Evolutionary conservation across 2,888 invertebrate species (phyloP).

Genomic region (Vesta saturnalis): DNA sequence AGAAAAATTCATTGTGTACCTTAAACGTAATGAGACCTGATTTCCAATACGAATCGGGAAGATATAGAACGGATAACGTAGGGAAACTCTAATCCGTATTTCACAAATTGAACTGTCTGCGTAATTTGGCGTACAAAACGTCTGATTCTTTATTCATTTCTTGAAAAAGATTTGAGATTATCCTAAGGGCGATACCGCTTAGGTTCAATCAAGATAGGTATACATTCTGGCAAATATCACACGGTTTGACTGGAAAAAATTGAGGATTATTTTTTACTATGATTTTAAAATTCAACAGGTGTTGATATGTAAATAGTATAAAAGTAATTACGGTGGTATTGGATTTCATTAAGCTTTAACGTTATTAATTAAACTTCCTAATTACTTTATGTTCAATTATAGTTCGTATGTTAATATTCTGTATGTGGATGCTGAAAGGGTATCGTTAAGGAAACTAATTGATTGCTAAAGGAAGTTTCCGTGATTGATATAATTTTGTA

Average conservation of each 20-base stretch:
- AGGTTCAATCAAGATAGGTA: background rate
- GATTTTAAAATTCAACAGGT: background rate
- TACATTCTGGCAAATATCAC: conserved; percentile 1
- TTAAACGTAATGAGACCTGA: too few species aligned
- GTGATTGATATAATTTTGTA: conserved; percentile 1
- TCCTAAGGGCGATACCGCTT: background rate
- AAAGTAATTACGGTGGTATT: too few species aligned
- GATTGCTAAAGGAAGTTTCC: background rate
- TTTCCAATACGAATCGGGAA: too few species aligned
- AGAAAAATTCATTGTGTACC: too few species aligned
- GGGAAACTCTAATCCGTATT: background rate
- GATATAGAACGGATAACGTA: too few species aligned
- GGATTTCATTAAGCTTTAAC: too few species aligned
- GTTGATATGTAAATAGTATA: too few species aligned
- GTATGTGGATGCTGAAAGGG: too few species aligned
- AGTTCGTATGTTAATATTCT: too few species aligned
- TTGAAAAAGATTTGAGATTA: background rate
- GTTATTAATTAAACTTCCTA: too few species aligned
- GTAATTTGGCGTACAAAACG: background rate
- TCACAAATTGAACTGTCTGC: background rate
- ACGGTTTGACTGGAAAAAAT: background rate
- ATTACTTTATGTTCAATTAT: too few species aligned
- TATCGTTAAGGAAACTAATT: background rate
- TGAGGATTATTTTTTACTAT: background rate
- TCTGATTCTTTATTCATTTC: background rate